A percentile compares a stretch with the other conserved stretches of the same genome.
Evolutionary conservation across 2,113 vertebrate genomes (phyloP).

Genomic region (Prunella himalayana): DNA sequence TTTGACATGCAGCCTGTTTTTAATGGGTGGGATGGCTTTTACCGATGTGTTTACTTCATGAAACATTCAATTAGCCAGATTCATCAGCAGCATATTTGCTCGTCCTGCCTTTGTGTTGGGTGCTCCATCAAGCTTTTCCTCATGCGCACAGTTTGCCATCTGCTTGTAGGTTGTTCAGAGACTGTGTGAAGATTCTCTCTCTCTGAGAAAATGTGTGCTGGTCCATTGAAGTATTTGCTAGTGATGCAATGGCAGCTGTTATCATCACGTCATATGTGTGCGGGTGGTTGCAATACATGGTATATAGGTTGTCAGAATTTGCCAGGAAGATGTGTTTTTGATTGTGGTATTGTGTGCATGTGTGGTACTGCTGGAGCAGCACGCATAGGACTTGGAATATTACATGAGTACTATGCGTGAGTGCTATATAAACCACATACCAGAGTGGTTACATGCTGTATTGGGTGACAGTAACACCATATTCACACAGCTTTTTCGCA

Average conservation of each 20-base stretch:
- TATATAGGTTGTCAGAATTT: slow-evolving; percentile 62
- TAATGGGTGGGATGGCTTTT: slow-evolving; percentile 24
- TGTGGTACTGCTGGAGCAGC: slow-evolving; percentile 67
- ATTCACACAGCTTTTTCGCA: slow-evolving; percentile 57
- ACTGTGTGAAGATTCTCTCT: slow-evolving; percentile 51
- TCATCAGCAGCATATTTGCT: slow-evolving; percentile 19
- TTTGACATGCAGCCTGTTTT: slow-evolving; percentile 3
- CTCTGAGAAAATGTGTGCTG: slow-evolving; percentile 56
- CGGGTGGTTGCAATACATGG: slow-evolving; percentile 62
- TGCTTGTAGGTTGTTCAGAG: slow-evolving; percentile 50
- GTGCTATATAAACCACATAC: slow-evolving; percentile 62
- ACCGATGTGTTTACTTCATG: slow-evolving; percentile 19
- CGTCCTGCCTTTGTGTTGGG: slow-evolving; percentile 19
- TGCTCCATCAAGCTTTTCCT: slow-evolving; percentile 47
- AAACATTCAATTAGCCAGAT: slow-evolving; percentile 46
- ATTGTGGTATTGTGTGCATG: slow-evolving; percentile 66
- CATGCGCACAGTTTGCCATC: slow-evolving; percentile 47
- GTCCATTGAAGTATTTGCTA: slow-evolving; percentile 56
- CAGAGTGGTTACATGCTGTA: slow-evolving; percentile 63
- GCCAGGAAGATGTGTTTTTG: slow-evolving; percentile 66
- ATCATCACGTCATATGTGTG: slow-evolving; percentile 66
- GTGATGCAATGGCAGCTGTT: slow-evolving; percentile 66
- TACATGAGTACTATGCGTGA: slow-evolving; percentile 57
- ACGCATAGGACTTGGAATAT: slow-evolving; percentile 61
- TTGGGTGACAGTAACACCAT: slow-evolving; percentile 61